Percentiles rank a stretch among this genome's conserved stretches.
phyloP scores from a whole-genome alignment of 2,888 invertebrate species.

The Diogma glabrata region DNA sequence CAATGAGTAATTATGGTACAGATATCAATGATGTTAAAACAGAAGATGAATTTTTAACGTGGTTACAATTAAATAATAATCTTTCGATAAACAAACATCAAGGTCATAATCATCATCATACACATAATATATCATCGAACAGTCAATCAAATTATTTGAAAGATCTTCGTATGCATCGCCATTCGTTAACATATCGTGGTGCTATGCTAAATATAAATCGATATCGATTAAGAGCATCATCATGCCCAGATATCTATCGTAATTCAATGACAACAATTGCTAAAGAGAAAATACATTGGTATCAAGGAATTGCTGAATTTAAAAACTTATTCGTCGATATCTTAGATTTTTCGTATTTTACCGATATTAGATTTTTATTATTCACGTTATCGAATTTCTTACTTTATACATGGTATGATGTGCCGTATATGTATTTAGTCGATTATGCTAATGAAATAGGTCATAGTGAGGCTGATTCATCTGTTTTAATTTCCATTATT shows the following conservation, averaged over 20 bases:
- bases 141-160: conserved; percentile 47
- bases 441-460: conserved; percentile 66
- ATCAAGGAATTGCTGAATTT: conserved; percentile 62
- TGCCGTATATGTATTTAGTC: conserved; percentile 82
- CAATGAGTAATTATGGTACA: too few species aligned
- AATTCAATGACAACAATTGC: conserved; percentile 78
- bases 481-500: conserved; percentile 75
- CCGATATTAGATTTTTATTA: conserved; percentile 57
- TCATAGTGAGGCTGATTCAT: conserved; percentile 57
- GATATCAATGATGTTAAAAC: not conserved
- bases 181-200: conserved; percentile 71
- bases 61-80: conserved; percentile 12
- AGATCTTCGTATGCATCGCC: conserved; percentile 60
- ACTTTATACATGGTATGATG: conserved; percentile 86
- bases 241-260: conserved; percentile 82
- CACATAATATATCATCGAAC: not conserved
- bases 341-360: conserved; percentile 70
- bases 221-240: conserved; percentile 69
- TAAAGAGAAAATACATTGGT: conserved; percentile 59
- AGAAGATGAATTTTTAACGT: conserved; percentile 19
- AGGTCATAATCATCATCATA: conserved; percentile 6
- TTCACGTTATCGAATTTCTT: conserved; percentile 83
- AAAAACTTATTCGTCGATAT: conserved; percentile 66
- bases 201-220: conserved; percentile 77
- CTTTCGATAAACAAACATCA: too few species aligned